Percentiles rank a stretch among this genome's conserved stretches.
Conservation (phyloP, 1,140 invertebrate species). For the Dryas iulia region DNA sequence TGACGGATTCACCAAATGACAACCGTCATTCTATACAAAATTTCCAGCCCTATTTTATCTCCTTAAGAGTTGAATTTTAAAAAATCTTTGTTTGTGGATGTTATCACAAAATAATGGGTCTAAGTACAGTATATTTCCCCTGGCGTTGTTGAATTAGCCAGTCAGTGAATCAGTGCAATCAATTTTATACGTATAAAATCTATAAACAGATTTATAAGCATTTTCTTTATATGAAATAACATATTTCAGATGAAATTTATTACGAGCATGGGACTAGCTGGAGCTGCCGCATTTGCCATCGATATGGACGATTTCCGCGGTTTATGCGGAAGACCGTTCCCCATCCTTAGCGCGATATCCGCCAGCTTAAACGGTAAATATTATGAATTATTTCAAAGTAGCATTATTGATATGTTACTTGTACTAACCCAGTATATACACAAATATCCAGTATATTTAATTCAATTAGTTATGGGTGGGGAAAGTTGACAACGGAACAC, state of each 20-base stretch:
- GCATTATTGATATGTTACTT: too few relatives aligned
- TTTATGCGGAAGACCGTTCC: conserved; percentile 84
- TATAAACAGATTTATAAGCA: neutral
- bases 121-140: neutral
- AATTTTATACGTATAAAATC: neutral
- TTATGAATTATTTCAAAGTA: neutral
- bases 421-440: too few relatives aligned
- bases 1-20: too few relatives aligned
- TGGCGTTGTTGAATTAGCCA: too few relatives aligned
- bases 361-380: conserved; percentile 80
- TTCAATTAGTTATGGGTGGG: too few relatives aligned
- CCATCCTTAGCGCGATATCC: conserved; percentile 82
- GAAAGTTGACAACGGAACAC: too few relatives aligned
- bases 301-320: conserved; percentile 86
- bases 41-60: too few relatives aligned
- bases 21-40: too few relatives aligned
- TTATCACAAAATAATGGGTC: neutral
- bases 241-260: conserved; percentile 83
- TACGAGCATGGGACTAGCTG: conserved; percentile 82
- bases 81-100: too few relatives aligned
- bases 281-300: conserved; percentile 85
- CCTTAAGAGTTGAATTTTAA: too few relatives aligned
- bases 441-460: too few relatives aligned
- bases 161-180: too few relatives aligned
- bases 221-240: conserved; percentile 11